Conservation (phyloP, 2,113 vertebrate genomes). For the Tapirus terrestris region DNA sequence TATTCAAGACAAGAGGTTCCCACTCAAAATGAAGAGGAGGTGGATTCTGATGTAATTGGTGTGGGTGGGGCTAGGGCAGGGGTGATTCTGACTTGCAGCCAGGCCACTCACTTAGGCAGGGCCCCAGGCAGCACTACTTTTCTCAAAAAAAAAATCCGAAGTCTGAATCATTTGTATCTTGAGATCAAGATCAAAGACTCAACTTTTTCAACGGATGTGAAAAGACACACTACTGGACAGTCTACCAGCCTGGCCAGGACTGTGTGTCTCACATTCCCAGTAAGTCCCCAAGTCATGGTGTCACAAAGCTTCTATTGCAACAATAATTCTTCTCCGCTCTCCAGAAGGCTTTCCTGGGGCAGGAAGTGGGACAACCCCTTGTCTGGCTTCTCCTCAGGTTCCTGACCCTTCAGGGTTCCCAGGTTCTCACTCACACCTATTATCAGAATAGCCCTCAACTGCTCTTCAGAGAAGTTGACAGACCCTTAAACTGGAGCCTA, state of each 20-base stretch:
- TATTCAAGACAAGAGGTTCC: not conserved
- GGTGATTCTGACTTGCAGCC: not conserved
- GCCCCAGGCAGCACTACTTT: fast-evolving
- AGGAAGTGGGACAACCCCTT: not conserved
- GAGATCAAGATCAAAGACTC: not conserved
- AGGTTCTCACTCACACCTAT: not conserved
- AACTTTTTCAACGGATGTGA: not conserved
- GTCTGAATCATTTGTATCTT: not conserved
- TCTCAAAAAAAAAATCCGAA: not conserved
- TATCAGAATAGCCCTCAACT: not conserved
- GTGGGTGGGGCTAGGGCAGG: not conserved
- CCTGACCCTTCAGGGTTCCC: not conserved
- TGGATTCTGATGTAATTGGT: not conserved
- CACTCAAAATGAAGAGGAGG: not conserved
- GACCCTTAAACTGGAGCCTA: not conserved
- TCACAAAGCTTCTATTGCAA: not conserved
- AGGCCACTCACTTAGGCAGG: not conserved
- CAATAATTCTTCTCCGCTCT: not conserved
- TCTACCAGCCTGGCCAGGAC: not conserved
- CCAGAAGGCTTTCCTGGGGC: not conserved
- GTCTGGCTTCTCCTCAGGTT: not conserved
- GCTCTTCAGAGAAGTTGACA: not conserved
- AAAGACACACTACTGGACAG: not conserved
- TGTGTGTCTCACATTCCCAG: not conserved
- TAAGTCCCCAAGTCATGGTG: not conserved